These are phyloP conservation scores for Tringa solitaria DNA, from an alignment of 2,113 vertebrate genomes.

Conservation along the genomic window DNA sequence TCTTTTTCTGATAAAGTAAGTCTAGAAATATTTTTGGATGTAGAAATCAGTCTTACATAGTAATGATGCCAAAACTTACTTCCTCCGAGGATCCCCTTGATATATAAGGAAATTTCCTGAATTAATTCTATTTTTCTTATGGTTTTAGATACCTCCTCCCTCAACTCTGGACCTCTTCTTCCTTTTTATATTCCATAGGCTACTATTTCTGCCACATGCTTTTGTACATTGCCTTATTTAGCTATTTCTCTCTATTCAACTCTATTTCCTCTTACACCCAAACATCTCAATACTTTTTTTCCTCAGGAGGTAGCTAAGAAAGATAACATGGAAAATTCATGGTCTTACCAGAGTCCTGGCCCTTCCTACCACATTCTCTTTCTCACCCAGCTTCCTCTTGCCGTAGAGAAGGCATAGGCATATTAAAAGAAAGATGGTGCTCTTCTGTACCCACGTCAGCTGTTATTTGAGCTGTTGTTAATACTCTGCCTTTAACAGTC, in stretches of 20 bases:
- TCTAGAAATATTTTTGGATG: neutral
- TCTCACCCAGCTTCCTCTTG: neutral
- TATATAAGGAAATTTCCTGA: neutral
- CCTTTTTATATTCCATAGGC: neutral
- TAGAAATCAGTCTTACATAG: neutral
- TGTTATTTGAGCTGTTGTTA: neutral
- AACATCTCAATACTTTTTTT: neutral
- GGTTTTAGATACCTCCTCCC: neutral
- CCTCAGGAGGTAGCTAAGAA: neutral
- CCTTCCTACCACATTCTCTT: neutral
- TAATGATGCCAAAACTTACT: neutral
- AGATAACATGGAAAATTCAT: neutral
- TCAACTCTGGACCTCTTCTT: neutral
- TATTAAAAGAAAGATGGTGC: neutral
- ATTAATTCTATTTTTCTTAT: neutral
- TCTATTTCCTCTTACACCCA: neutral
- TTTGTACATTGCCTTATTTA: neutral
- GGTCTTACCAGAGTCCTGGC: neutral
- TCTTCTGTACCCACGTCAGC: neutral
- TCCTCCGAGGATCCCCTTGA: neutral
- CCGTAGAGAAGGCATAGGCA: neutral
- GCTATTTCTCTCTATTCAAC: neutral
- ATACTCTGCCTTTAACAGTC: neutral
- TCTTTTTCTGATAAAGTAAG: neutral
- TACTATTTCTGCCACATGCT: neutral